These are phyloP conservation scores for Xyrichtys novacula DNA, from an alignment of 2,797 vertebrate species.

Conservation along the genomic window DNA sequence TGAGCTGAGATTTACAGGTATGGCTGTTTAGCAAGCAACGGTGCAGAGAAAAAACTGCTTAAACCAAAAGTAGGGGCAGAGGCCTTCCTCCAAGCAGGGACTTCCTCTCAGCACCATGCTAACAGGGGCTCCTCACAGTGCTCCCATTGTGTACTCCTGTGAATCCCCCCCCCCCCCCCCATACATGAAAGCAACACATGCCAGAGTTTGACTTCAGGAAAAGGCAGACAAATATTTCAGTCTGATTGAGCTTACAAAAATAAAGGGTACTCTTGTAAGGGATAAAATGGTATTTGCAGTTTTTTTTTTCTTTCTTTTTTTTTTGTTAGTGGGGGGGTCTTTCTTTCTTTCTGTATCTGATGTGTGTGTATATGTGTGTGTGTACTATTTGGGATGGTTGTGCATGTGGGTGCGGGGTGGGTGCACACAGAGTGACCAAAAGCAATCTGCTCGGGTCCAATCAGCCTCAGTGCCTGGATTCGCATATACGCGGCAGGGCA, in stretches of 20 bases:
- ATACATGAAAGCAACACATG: conserved; percentile 84
- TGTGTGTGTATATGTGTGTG: conserved; percentile 30
- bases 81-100: conserved; percentile 75
- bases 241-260: conserved; percentile 78
- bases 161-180: conserved; percentile 62
- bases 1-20: conserved; percentile 38
- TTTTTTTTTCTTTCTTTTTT: conserved; percentile 47
- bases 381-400: conserved; percentile 47
- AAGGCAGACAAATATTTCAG: conserved; percentile 82
- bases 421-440: conserved; percentile 81
- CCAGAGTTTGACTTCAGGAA: conserved; percentile 81
- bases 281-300: conserved; percentile 68
- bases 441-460: conserved; percentile 79
- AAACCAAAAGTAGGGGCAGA: conserved; percentile 60
- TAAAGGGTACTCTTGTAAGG: conserved; percentile 75
- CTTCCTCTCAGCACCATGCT: conserved; percentile 81
- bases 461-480: conserved; percentile 86
- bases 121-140: conserved; percentile 84
- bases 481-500: conserved; percentile 80
- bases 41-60: conserved; percentile 56
- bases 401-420: conserved; percentile 73
- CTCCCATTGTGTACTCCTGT: conserved; percentile 83
- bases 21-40: conserved; percentile 13
- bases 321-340: too few relatives aligned
- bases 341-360: conserved; percentile 51